Conservation (phyloP, 2,113 vertebrate genomes). For the Hippoglossus stenolepis region DNA sequence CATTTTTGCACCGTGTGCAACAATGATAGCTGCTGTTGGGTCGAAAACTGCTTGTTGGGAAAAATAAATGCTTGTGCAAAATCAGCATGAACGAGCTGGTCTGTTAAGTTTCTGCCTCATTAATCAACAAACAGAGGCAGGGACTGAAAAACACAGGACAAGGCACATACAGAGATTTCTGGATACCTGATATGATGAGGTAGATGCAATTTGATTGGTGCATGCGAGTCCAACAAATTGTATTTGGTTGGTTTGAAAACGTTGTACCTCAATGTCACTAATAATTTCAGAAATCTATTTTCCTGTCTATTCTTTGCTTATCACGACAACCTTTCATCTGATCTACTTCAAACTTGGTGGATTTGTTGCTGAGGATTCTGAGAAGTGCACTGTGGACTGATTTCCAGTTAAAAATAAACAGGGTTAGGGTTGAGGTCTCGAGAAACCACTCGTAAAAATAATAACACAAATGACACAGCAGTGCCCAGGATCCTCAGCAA, state of each 20-base stretch:
- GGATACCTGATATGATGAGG: background rate
- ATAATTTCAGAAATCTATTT: background rate
- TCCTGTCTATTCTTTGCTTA: background rate
- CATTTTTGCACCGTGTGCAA: conserved; percentile 32
- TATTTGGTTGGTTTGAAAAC: background rate
- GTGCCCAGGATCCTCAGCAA: no score
- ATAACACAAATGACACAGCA: no score
- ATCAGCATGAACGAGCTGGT: conserved; percentile 42
- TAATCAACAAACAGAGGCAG: conserved; percentile 43
- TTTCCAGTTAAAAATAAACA: background rate
- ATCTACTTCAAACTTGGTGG: background rate
- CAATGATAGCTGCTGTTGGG: conserved; percentile 22
- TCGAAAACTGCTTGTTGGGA: conserved; percentile 34
- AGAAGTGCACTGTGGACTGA: background rate
- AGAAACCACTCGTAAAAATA: background rate
- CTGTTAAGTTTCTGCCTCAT: conserved; percentile 32
- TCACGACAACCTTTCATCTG: no score
- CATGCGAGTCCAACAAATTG: background rate
- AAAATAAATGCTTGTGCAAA: background rate
- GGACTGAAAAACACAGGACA: conserved; percentile 10
- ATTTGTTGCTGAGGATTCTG: background rate
- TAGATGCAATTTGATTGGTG: background rate
- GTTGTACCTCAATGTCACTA: background rate
- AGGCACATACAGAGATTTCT: background rate
- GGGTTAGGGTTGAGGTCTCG: background rate